Evolutionary conservation across 2,797 vertebrate genomes (phyloP).

Genomic region (Poeciliopsis gracilis): DNA sequence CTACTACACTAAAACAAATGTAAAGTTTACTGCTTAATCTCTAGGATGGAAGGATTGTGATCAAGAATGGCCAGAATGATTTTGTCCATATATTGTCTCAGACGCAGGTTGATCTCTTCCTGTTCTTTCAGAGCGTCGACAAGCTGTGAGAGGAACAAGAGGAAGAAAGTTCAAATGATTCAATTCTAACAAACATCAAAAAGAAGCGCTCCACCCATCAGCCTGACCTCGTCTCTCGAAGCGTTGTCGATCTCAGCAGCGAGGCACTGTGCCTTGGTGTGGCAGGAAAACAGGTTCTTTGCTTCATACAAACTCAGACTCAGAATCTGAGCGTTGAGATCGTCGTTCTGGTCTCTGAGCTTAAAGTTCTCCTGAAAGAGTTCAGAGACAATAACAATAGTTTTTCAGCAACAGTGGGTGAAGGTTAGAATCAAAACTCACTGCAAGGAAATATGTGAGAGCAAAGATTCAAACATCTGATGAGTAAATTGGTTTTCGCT

Average conservation of each 20-base stretch:
- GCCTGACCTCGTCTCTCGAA: conserved; percentile 92
- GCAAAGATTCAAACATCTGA: background rate
- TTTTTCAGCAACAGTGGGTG: background rate
- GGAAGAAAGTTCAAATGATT: background rate
- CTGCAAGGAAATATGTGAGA: background rate
- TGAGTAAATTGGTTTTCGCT: no score
- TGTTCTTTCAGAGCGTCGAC: conserved; percentile 96
- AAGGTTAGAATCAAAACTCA: background rate
- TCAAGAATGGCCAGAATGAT: conserved; percentile 96
- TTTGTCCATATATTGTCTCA: conserved; percentile 99
- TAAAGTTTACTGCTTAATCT: conserved; percentile 89
- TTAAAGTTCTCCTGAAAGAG: conserved; percentile 90
- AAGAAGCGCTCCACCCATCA: background rate
- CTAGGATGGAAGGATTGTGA: conserved; percentile 96
- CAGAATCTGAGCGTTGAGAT: conserved; percentile 96
- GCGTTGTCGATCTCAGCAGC: conserved; percentile 98
- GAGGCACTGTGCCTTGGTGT: conserved; percentile 96
- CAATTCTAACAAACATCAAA: background rate
- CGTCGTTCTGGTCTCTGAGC: conserved; percentile 95
- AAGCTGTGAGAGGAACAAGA: conserved; percentile 78
- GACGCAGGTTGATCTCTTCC: conserved; percentile 94
- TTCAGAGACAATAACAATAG: background rate
- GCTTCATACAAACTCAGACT: conserved; percentile 97
- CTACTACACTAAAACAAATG: conserved; percentile 14
- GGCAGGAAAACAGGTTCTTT: conserved; percentile 93